Base-by-base conservation (phyloP, 1,140 invertebrate species). In the Bicyclus anynana region DNA sequence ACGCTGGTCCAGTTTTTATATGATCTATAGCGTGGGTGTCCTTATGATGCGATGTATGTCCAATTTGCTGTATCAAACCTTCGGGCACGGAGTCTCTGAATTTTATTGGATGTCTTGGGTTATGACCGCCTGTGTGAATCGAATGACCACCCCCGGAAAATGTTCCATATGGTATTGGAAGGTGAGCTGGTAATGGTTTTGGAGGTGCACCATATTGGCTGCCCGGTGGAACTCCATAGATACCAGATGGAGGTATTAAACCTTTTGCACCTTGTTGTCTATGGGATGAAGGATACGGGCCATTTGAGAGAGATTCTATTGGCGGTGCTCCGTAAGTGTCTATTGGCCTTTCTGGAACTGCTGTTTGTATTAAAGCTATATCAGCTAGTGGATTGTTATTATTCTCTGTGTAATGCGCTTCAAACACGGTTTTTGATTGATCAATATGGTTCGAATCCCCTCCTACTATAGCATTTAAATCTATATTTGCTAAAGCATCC, bases 81-180 rank as follows among this genome's bases (percentile, higher is more conserved):
- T 86, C 83, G 2, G 94, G 94, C 1, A 95, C 91, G 0, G 92
- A 90, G 21, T 94, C 93, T 49, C 93, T 90, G 70, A 94, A 94
- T 66, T 92, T 91, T 5, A 94, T 89, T 0, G 92, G 92, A 23
- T 89, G 81, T 76, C 89, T 90, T 1, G 93, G 92, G 35, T 86
- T 80, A 9, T 75, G 74, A 10, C 73, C 84, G 12, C 87, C 86
- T 1, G 83, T 87, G 26, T 89, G 82, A 3, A 82, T 71, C 0
- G 80, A 86, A 21, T 87, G 79, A 2, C 82, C 77, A 0, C 89
- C 79, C 48, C 88, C 85, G 0, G 89, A 86, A 51, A 84, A 75
- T 6, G 72, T 62, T 7, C 88, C 88, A 35, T 89, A 90, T 10
- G 84, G 82, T 23, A 90, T 68, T 6, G 89, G 81, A 6, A 89